Percentiles rank a stretch among this genome's conserved stretches.
Conservation (phyloP, 2,888 invertebrate species). For the Tridacna gigas region DNA sequence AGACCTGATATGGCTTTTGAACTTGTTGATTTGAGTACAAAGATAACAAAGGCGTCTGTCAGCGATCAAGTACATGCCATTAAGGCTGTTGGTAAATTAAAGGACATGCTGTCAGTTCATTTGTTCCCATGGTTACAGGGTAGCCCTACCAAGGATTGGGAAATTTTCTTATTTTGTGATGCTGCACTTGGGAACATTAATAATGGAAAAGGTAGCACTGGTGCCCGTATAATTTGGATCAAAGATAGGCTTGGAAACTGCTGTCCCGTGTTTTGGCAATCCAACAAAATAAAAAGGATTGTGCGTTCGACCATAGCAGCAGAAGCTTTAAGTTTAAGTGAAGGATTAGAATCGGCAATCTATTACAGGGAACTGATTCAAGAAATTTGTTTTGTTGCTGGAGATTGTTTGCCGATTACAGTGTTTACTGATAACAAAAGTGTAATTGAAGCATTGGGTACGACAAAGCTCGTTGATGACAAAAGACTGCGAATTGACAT, state of each 20-base stretch:
- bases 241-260: conserved; percentile 44
- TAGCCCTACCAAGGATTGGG: neutral
- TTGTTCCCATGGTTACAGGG: neutral
- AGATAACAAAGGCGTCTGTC: conserved; percentile 42
- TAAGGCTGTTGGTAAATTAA: conserved; percentile 38
- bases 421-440: conserved; percentile 47
- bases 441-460: conserved; percentile 46
- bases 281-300: conserved; percentile 57
- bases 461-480: conserved; percentile 53
- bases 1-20: conserved; percentile 54
- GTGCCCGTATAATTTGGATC: conserved; percentile 49
- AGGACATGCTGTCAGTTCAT: conserved; percentile 35
- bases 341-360: conserved; percentile 32
- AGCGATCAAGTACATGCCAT: conserved; percentile 31
- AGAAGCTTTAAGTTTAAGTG: conserved; percentile 53
- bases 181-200: conserved; percentile 57
- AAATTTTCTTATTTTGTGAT: conserved; percentile 47
- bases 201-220: conserved; percentile 54
- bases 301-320: conserved; percentile 62
- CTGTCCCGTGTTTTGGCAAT: conserved; percentile 56
- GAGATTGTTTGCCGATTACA: neutral
- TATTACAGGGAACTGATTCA: conserved; percentile 31
- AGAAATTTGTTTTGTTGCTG: conserved; percentile 12
- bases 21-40: conserved; percentile 53
- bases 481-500: conserved; percentile 52